phyloP scores from a whole-genome alignment of 2,888 invertebrate species.

The Bembecia ichneumoniformis region DNA sequence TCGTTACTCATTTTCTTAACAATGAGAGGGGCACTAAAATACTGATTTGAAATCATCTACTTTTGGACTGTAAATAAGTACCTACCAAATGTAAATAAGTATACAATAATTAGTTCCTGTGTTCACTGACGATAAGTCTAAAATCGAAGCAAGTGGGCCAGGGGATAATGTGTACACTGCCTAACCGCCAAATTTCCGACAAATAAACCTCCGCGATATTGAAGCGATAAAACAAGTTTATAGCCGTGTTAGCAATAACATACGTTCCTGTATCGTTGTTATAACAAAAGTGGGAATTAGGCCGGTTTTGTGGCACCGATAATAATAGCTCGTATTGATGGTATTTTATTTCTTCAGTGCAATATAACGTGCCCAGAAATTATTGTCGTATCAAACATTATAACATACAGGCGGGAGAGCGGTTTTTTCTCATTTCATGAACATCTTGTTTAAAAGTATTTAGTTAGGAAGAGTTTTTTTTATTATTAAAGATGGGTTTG shows the following conservation, averaged over 20 bases:
- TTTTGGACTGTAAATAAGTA: too few species aligned
- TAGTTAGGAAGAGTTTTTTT: too few species aligned
- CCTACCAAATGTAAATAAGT: too few species aligned
- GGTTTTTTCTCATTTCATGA: too few species aligned
- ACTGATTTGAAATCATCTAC: too few species aligned
- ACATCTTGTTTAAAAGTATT: too few species aligned
- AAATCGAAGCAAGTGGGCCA: not conserved
- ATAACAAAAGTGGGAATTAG: not conserved
- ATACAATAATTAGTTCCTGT: too few species aligned
- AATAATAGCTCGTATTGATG: not conserved
- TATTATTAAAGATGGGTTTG: too few species aligned
- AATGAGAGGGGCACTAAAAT: too few species aligned
- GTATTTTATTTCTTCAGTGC: not conserved
- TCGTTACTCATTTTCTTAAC: too few species aligned
- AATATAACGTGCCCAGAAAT: not conserved
- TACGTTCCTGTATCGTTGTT: not conserved
- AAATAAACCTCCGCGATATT: conserved; percentile 21
- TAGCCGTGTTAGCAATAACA: conserved; percentile 26
- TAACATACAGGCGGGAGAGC: too few species aligned
- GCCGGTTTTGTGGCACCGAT: not conserved
- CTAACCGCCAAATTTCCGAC: not conserved
- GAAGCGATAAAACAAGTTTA: conserved; percentile 33
- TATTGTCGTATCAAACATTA: too few species aligned
- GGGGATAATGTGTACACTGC: not conserved
- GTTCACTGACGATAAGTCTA: not conserved